A percentile compares a stretch with the other conserved stretches of the same genome.
These are phyloP conservation scores for Apistogramma diplotaenia DNA, from an alignment of 2,113 vertebrate species.

Conservation along the genomic window DNA sequence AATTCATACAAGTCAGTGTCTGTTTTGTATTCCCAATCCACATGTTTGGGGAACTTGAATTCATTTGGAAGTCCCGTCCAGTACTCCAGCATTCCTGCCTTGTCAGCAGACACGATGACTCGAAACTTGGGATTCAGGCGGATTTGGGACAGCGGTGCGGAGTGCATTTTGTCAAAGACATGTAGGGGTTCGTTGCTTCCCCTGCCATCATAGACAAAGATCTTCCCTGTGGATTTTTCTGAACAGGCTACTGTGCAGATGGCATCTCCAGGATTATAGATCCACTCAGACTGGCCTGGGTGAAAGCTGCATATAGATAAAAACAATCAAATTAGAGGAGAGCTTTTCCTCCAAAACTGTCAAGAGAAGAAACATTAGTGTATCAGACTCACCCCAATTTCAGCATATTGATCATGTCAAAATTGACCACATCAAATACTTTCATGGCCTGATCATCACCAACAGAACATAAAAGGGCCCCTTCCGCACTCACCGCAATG, in stretches of 20 bases:
- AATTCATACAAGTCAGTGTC: constrained; percentile 98
- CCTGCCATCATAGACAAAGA: constrained; percentile 93
- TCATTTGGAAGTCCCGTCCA: constrained; percentile 93
- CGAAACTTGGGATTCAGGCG: constrained; percentile 87
- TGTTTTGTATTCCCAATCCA: constrained; percentile 95
- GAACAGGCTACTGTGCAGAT: constrained; percentile 95
- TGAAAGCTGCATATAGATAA: constrained; percentile 78
- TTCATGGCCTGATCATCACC: constrained; percentile 99
- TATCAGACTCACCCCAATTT: constrained; percentile 87
- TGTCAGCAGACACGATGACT: constrained; percentile 92
- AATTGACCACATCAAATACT: constrained; percentile 98
- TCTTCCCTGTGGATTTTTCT: constrained; percentile 94
- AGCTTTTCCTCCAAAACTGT: background rate
- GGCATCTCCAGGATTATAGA: constrained; percentile 95
- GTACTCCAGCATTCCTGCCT: constrained; percentile 96
- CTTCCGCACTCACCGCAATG: constrained; percentile 91
- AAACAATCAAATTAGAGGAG: background rate
- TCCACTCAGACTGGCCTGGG: constrained; percentile 94
- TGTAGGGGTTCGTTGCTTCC: constrained; percentile 89
- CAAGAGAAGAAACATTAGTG: background rate
- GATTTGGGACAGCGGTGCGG: constrained; percentile 88
- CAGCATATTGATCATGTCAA: constrained; percentile 99
- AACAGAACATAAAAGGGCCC: constrained; percentile 90
- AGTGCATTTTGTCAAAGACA: constrained; percentile 90
- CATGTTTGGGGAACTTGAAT: constrained; percentile 90